Evolutionary conservation across 2,113 vertebrate species (phyloP).

Genomic region (Nibea albiflora): DNA sequence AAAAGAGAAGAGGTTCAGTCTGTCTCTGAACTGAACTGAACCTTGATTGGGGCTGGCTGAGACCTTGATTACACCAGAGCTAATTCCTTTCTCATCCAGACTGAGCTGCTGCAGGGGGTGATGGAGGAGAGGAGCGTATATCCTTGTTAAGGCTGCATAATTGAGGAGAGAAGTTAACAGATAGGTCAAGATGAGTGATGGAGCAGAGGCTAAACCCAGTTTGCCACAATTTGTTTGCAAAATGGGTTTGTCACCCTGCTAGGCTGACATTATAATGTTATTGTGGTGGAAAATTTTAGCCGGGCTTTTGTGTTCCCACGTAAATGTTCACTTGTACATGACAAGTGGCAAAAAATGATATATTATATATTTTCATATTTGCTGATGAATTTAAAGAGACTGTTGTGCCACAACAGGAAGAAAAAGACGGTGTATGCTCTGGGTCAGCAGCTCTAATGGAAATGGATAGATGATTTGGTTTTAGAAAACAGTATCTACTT

Average conservation of each 20-base stretch:
- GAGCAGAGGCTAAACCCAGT: not conserved
- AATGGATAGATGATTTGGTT: not conserved
- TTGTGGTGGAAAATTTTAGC: not conserved
- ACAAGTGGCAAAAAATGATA: no score
- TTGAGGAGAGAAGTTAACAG: constrained; percentile 17
- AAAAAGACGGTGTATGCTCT: not conserved
- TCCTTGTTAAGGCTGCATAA: constrained; percentile 29
- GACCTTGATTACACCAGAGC: constrained; percentile 40
- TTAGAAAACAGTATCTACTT: not conserved
- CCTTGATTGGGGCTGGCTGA: constrained; percentile 14
- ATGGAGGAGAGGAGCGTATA: not conserved
- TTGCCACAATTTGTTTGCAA: constrained; percentile 7
- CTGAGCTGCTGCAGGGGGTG: constrained; percentile 19
- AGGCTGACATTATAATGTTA: not conserved
- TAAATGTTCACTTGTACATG: no score
- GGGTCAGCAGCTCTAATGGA: not conserved
- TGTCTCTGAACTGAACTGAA: constrained; percentile 6
- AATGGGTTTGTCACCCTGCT: not conserved
- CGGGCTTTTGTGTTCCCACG: no score
- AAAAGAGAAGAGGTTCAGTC: not conserved
- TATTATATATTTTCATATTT: no score
- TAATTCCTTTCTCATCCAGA: constrained; percentile 7
- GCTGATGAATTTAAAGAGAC: no score
- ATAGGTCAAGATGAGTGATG: not conserved
- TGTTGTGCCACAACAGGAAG: not conserved